A percentile compares a stretch with the other conserved stretches of the same genome.
Conservation (phyloP, 1,140 invertebrate genomes). For the Lucilia cuprina region DNA sequence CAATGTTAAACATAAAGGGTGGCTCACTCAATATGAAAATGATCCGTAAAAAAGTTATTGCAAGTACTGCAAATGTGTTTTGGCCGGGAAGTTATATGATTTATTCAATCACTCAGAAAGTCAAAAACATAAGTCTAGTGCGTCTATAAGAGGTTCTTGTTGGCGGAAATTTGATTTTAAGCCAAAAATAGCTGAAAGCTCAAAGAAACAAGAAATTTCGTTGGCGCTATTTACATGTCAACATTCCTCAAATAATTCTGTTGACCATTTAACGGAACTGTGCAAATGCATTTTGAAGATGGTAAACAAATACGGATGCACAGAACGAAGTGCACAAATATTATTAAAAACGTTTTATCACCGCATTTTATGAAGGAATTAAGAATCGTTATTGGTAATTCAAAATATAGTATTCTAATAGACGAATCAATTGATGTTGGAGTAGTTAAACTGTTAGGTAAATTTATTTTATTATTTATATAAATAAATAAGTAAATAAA, state of each 20-base stretch:
- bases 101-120: background rate
- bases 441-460: constrained; percentile 53
- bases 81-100: background rate
- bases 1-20: background rate
- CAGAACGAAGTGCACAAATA: constrained; percentile 56
- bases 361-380: constrained; percentile 50
- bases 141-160: background rate
- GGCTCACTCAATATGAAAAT: background rate
- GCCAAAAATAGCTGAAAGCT: background rate
- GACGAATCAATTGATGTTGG: constrained; percentile 62
- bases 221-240: background rate
- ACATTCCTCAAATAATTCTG: background rate
- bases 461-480: constrained; percentile 49
- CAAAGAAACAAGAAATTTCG: background rate
- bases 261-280: too few species aligned
- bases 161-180: background rate
- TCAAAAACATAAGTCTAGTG: background rate
- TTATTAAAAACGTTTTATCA: constrained; percentile 55
- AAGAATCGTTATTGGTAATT: constrained; percentile 51
- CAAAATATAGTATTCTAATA: constrained; percentile 55
- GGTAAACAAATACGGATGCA: constrained; percentile 40
- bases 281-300: background rate
- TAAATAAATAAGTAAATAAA: constrained; percentile 47
- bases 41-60: background rate
- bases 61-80: background rate